Conservation (phyloP, 2,113 vertebrate species). For the Pongo pygmaeus region DNA sequence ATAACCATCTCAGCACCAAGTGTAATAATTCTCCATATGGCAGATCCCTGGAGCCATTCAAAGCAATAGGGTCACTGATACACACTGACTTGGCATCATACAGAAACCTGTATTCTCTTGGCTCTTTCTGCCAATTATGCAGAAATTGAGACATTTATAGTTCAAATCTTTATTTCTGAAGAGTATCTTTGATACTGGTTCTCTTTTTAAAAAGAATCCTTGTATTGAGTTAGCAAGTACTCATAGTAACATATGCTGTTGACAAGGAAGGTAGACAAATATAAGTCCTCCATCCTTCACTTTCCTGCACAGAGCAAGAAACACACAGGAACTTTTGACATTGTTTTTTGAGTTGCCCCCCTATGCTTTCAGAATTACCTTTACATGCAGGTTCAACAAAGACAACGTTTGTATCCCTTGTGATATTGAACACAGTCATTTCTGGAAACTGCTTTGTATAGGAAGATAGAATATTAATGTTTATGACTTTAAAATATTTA, state of each 20-base stretch:
- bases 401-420: neutral
- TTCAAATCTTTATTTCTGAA: constrained; percentile 24
- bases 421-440: neutral
- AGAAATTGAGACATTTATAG: neutral
- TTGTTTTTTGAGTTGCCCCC: neutral
- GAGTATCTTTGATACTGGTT: neutral
- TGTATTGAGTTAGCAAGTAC: neutral
- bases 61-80: neutral
- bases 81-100: neutral
- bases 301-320: neutral
- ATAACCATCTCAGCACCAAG: neutral
- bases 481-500: constrained; percentile 62
- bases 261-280: neutral
- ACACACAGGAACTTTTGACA: neutral
- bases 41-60: neutral
- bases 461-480: neutral
- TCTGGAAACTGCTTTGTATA: neutral
- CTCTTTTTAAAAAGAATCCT: neutral
- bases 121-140: neutral
- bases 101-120: neutral
- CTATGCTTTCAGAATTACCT: neutral
- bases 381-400: neutral
- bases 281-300: neutral
- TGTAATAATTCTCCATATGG: neutral
- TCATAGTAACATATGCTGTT: neutral